Percentiles rank a stretch among this genome's conserved stretches.
These are phyloP conservation scores for Orchesellides sinensis DNA, from an alignment of 2,888 invertebrate genomes.

Conservation along the genomic window DNA sequence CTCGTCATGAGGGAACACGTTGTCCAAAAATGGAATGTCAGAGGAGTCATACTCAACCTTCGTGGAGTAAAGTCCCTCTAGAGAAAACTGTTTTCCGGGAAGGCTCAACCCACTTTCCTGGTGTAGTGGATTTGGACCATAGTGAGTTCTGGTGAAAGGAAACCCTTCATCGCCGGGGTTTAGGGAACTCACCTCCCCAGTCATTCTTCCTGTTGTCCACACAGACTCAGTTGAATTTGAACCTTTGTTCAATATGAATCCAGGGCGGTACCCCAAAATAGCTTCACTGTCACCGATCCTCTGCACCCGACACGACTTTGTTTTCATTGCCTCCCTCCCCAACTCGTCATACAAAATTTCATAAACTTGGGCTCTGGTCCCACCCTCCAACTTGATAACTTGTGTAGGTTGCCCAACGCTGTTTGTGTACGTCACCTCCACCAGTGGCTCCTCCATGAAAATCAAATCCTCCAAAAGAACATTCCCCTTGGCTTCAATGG, in stretches of 20 bases:
- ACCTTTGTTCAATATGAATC: no score
- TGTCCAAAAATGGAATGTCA: slow-evolving; percentile 4
- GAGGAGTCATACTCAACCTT: no score
- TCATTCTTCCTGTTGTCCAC: background rate
- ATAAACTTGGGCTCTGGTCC: background rate
- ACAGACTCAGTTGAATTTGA: background rate
- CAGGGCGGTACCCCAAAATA: no score
- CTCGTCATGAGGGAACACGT: background rate
- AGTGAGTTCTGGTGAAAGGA: slow-evolving; percentile 28
- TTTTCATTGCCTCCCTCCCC: slow-evolving; percentile 31
- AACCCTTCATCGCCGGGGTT: slow-evolving; percentile 42
- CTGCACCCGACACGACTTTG: slow-evolving; percentile 20
- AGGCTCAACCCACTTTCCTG: background rate
- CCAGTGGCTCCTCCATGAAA: no score
- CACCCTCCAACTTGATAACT: slow-evolving; percentile 9
- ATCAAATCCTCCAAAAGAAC: background rate
- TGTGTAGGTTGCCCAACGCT: slow-evolving; percentile 31
- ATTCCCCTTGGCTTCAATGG: background rate
- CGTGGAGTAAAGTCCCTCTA: background rate
- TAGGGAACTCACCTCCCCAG: background rate
- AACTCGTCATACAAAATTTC: slow-evolving; percentile 45
- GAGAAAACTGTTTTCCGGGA: slow-evolving; percentile 26
- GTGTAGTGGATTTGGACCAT: background rate
- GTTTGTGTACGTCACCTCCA: slow-evolving; percentile 15
- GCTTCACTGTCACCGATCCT: background rate